Evolutionary conservation across 2,888 invertebrate species (phyloP).

Genomic region (Lasioglossum leucozonium): DNA sequence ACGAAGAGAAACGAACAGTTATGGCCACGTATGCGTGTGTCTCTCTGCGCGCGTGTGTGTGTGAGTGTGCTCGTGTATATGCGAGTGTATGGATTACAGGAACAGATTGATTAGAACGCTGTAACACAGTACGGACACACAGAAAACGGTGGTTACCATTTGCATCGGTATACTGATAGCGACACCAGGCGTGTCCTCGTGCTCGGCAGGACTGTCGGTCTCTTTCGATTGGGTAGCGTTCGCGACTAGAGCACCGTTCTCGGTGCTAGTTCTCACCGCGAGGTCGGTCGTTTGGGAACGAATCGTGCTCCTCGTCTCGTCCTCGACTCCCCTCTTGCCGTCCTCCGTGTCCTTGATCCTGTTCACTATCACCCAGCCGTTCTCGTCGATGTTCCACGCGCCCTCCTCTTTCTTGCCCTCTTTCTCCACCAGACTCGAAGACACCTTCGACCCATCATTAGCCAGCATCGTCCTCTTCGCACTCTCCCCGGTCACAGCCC

Average conservation of each 20-base stretch:
- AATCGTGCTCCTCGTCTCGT: conserved; percentile 67
- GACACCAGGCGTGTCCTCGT: conserved; percentile 73
- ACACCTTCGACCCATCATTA: neutral
- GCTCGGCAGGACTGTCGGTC: conserved; percentile 66
- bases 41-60: conserved; percentile 20
- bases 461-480: neutral
- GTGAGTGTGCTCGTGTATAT: conserved; percentile 3
- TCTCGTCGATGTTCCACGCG: conserved; percentile 70
- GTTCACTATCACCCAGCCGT: conserved; percentile 71
- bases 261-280: conserved; percentile 68
- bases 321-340: conserved; percentile 57
- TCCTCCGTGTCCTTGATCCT: conserved; percentile 54
- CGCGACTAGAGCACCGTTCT: conserved; percentile 74
- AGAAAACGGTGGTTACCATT: conserved; percentile 84
- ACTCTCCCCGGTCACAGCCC: conserved; percentile 4
- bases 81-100: conserved; percentile 72
- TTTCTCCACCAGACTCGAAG: neutral
- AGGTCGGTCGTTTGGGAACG: conserved; percentile 71
- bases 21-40: conserved; percentile 4
- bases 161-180: conserved; percentile 82
- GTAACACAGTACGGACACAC: conserved; percentile 84
- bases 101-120: conserved; percentile 84
- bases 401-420: conserved; percentile 29
- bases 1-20: neutral
- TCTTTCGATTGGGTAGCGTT: conserved; percentile 74